Percentiles rank a stretch among this genome's conserved stretches.
phyloP scores from a whole-genome alignment of 2,888 invertebrate genomes.

The Tipula vernalis region DNA sequence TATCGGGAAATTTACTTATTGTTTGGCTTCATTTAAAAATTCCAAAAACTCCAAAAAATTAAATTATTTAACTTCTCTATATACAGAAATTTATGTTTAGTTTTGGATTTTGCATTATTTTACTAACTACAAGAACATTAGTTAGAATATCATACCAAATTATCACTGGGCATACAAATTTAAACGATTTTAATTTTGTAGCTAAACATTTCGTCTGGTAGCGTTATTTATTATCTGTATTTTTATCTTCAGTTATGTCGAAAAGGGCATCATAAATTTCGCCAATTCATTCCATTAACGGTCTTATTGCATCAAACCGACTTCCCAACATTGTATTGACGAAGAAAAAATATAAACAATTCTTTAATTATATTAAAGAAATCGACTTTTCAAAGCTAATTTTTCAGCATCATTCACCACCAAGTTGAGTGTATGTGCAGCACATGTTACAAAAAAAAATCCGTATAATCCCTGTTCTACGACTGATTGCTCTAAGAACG shows the following conservation, averaged over 20 bases:
- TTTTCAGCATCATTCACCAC: constrained; percentile 20
- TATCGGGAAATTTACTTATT: background rate
- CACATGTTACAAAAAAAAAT: too few species aligned
- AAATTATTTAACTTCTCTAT: background rate
- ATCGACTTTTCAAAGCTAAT: background rate
- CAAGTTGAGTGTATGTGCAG: constrained; percentile 18
- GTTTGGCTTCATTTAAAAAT: background rate
- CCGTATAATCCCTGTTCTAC: too few species aligned
- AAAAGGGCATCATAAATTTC: background rate
- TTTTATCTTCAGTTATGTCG: background rate
- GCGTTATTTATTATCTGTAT: background rate
- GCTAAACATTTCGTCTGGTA: too few species aligned
- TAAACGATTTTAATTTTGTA: too few species aligned
- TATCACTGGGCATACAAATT: background rate
- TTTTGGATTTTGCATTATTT: background rate
- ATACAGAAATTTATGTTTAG: background rate
- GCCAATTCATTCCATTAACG: background rate
- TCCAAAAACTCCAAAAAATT: background rate
- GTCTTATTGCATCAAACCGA: too few species aligned
- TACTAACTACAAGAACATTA: background rate
- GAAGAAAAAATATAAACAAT: constrained; percentile 18
- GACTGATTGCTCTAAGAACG: too few species aligned
- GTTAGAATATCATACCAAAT: background rate
- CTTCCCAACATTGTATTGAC: constrained; percentile 19
- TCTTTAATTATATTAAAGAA: constrained; percentile 12